phyloP scores from a whole-genome alignment of 2,113 vertebrate genomes.

The Chaenogobius annularis region DNA sequence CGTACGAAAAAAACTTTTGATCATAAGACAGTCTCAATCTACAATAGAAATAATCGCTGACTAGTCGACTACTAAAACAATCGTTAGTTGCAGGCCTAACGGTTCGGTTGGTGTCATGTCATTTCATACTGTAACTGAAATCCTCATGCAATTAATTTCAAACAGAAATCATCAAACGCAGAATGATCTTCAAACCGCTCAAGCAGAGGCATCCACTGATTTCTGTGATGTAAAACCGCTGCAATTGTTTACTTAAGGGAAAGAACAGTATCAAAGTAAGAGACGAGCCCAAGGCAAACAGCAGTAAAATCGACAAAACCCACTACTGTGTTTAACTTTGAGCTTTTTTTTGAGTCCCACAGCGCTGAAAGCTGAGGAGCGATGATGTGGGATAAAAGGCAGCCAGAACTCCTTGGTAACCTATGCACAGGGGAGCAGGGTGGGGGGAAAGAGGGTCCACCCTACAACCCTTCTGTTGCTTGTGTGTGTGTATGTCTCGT shows the following conservation, averaged over 20 bases:
- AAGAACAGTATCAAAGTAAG: conserved; percentile 1
- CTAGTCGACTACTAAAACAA: no score
- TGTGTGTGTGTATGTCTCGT: conserved; percentile 41
- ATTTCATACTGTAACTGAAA: neutral
- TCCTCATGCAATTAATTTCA: neutral
- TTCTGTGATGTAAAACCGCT: neutral
- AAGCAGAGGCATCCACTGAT: conserved; percentile 36
- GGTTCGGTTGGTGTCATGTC: neutral
- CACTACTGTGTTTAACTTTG: conserved; percentile 25
- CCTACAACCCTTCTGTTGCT: conserved; percentile 55
- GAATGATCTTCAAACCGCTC: conserved; percentile 14
- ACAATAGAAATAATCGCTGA: no score
- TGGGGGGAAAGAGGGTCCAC: conserved; percentile 50
- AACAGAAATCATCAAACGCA: neutral
- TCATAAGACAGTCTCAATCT: no score
- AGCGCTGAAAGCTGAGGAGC: conserved; percentile 17
- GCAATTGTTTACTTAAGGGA: conserved; percentile 1
- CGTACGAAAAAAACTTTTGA: no score
- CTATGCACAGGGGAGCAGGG: conserved; percentile 68
- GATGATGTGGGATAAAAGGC: conserved; percentile 56
- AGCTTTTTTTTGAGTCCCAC: conserved; percentile 13
- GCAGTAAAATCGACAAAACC: conserved; percentile 2
- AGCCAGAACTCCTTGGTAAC: conserved; percentile 76
- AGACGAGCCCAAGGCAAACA: neutral
- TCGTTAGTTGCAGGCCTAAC: no score